Base-by-base conservation (phyloP, 1,140 invertebrate genomes). In the Papilio helenus region DNA sequence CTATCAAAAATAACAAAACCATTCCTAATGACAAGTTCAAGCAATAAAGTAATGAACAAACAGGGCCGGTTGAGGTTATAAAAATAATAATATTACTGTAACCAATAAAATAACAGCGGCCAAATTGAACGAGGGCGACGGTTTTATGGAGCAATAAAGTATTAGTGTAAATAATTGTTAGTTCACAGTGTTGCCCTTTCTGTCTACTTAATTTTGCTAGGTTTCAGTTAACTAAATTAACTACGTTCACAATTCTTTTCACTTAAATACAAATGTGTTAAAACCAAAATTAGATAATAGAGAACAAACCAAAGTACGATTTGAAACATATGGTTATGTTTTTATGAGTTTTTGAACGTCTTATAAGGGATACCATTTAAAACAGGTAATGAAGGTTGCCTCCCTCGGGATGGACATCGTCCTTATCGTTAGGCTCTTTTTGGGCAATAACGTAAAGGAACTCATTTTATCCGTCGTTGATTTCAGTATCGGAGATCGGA, bases 141-240 rank as follows among this genome's bases (percentile, higher is more conserved):
- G 81, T 87, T 90, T 91, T 88, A 90, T 86, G 80, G 81, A 42
- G 79, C 81, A 79, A 86, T 90, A 85, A 90, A 90, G 87, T 90
- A 87, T 85, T 76, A 76, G 74, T 77, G 72, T 79, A 79, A 77
- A 18, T 68, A 29, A 68, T 51, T 77, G 76, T 39, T 39, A 39
- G 74, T 61, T 29, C 58, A 39, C 34, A 76, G 26, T 76, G 74
- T 76, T 76, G 26, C 23, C 29, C 12, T 39, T 58, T 39, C 9
- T 49, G 20, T 44, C 20, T 26, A 65, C 23, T 12, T 14, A 26
- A 26, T 55, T 55, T 55, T 18, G 58, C 23, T 68, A 29, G 61
- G 23, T 68, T 34, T 55, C 2, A 9, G 0, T 20, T 55, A 18
- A 9, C 1, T 4, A n/a, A 4, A 2, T 18, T 8, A n/a, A 55